These are phyloP conservation scores for Drosophila setosimentum DNA, from an alignment of 2,888 invertebrate species.

Conservation along the genomic window DNA sequence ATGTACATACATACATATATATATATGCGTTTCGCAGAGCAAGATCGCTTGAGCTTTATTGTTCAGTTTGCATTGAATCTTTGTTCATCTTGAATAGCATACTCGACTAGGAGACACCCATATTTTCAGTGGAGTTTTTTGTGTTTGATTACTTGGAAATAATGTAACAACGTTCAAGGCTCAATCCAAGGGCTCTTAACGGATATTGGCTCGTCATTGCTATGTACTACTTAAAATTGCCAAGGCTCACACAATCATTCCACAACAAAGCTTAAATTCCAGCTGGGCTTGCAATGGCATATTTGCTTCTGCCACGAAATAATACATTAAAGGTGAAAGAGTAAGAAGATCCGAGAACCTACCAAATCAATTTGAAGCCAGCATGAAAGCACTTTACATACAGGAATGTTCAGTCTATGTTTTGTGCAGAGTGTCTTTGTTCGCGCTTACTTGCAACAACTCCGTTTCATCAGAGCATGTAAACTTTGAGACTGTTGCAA, in stretches of 20 bases:
- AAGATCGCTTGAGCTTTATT: not conserved
- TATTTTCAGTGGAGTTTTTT: no score
- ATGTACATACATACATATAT: not conserved
- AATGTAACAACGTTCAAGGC: not conserved
- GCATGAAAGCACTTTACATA: not conserved
- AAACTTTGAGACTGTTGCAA: not conserved
- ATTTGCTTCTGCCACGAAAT: not conserved
- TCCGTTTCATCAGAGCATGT: not conserved
- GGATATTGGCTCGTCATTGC: not conserved
- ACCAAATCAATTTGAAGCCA: not conserved
- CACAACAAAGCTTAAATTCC: constrained; percentile 4
- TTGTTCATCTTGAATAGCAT: not conserved
- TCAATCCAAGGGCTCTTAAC: not conserved
- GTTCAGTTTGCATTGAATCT: not conserved
- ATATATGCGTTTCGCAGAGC: not conserved
- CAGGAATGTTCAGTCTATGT: not conserved
- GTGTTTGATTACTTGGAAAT: not conserved
- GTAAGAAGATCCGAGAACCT: not conserved
- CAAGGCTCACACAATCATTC: constrained; percentile 1
- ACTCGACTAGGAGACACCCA: not conserved
- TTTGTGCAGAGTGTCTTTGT: not conserved
- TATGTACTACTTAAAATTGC: not conserved
- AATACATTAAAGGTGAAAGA: not conserved
- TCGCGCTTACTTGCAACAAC: not conserved
- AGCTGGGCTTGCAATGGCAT: not conserved